A percentile compares a stretch with the other conserved stretches of the same genome.
Evolutionary conservation across 2,797 vertebrate genomes (phyloP).

Genomic region (Micropoecilia bifurca): DNA sequence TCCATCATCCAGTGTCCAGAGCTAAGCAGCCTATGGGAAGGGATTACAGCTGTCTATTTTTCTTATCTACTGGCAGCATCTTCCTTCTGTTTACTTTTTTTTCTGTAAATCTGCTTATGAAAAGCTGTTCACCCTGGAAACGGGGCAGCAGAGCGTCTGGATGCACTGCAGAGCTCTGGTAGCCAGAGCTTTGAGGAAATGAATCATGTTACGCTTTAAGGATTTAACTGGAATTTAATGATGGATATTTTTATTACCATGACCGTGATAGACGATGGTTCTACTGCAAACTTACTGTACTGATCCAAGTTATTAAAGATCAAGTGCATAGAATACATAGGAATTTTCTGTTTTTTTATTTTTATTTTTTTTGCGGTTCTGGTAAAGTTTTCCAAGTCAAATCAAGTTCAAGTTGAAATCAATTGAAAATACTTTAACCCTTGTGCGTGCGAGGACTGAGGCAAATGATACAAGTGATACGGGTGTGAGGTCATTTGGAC

Average conservation of each 20-base stretch:
- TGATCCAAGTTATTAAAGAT: neutral
- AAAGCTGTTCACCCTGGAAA: slow-evolving; percentile 54
- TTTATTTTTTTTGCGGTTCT: no score
- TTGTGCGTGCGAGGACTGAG: no score
- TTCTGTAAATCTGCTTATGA: slow-evolving; percentile 65
- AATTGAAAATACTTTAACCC: no score
- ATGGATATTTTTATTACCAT: slow-evolving; percentile 27
- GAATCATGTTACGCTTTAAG: slow-evolving; percentile 8
- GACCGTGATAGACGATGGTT: neutral
- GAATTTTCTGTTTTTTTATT: neutral
- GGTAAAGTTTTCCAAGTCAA: neutral
- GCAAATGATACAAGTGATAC: no score
- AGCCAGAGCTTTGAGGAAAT: slow-evolving; percentile 24
- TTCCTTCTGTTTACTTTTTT: slow-evolving; percentile 54
- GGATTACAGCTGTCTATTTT: slow-evolving; percentile 75
- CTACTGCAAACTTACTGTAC: neutral
- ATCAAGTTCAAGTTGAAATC: no score
- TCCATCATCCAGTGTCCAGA: slow-evolving; percentile 39
- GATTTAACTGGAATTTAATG: slow-evolving; percentile 17
- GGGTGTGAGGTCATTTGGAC: no score
- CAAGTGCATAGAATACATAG: neutral
- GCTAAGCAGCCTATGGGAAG: slow-evolving; percentile 59
- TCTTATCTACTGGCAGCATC: slow-evolving; percentile 74
- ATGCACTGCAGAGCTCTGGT: slow-evolving; percentile 25
- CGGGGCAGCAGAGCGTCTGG: slow-evolving; percentile 19